Conservation (phyloP, 53 echinoderm and acorn worm species). For the Paracentrotus lividus region DNA sequence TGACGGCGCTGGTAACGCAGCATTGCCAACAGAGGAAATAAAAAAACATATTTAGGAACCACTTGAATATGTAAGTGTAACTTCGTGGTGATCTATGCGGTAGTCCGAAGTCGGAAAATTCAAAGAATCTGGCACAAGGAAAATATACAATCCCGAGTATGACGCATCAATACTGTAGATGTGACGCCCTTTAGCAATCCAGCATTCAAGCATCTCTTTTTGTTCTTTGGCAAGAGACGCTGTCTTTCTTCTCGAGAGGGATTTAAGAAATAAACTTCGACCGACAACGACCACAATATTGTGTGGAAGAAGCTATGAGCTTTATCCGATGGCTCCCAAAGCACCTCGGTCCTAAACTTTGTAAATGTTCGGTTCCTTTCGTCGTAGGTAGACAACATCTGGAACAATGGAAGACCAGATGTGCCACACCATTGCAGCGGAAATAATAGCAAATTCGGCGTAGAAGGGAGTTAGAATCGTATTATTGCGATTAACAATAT, state of each 20-base stretch:
- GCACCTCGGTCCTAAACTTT: neutral
- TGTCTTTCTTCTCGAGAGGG: neutral
- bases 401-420: conserved; percentile 26
- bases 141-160: neutral
- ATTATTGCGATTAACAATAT: neutral
- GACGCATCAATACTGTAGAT: neutral
- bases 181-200: neutral
- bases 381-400: neutral
- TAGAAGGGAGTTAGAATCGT: conserved; percentile 29
- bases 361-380: neutral
- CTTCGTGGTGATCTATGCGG: neutral
- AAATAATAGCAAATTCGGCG: conserved; percentile 27
- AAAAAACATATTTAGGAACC: neutral
- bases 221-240: neutral
- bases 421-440: conserved; percentile 37
- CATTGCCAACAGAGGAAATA: conserved; percentile 46
- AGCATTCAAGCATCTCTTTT: neutral
- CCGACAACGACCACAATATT: neutral
- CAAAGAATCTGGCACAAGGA: neutral
- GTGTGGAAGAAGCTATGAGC: neutral
- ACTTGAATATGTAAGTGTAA: neutral
- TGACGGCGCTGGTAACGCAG: neutral
- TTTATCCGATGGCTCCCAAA: neutral
- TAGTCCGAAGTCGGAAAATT: neutral
- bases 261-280: neutral